A percentile compares a stretch with the other conserved stretches of the same genome.
Conservation (phyloP, 2,888 invertebrate genomes). For the Vandiemenella viatica region DNA sequence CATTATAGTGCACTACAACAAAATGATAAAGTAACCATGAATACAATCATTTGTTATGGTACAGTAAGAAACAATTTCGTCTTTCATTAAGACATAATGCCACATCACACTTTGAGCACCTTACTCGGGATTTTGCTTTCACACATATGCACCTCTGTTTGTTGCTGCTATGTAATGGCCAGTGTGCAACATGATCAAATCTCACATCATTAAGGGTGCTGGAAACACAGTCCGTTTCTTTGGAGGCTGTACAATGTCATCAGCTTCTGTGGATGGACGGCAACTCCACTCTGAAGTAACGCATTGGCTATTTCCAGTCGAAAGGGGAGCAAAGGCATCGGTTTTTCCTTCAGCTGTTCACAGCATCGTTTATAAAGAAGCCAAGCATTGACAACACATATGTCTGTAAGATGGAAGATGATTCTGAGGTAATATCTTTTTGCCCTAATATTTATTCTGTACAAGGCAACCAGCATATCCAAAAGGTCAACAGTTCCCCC, state of each 20-base stretch:
- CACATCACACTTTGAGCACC: background rate
- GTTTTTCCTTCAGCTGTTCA: background rate
- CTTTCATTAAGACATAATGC: background rate
- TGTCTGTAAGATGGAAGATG: background rate
- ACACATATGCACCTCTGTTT: background rate
- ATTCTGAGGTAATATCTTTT: background rate
- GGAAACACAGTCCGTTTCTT: background rate
- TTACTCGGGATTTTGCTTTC: background rate
- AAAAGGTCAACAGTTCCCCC: background rate
- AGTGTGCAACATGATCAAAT: background rate
- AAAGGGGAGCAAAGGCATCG: background rate
- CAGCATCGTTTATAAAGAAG: background rate
- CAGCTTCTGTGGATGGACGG: background rate
- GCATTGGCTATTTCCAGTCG: background rate
- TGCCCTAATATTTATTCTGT: background rate
- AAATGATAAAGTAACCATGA: background rate
- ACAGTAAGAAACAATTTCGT: background rate
- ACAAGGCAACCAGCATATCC: background rate
- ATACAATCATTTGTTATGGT: background rate
- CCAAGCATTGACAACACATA: background rate
- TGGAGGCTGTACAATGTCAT: background rate
- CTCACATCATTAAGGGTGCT: background rate
- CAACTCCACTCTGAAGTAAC: background rate
- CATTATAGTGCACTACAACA: background rate
- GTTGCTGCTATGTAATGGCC: background rate